Evolutionary conservation across 2,113 vertebrate species (phyloP).

Genomic region (Natator depressus): DNA sequence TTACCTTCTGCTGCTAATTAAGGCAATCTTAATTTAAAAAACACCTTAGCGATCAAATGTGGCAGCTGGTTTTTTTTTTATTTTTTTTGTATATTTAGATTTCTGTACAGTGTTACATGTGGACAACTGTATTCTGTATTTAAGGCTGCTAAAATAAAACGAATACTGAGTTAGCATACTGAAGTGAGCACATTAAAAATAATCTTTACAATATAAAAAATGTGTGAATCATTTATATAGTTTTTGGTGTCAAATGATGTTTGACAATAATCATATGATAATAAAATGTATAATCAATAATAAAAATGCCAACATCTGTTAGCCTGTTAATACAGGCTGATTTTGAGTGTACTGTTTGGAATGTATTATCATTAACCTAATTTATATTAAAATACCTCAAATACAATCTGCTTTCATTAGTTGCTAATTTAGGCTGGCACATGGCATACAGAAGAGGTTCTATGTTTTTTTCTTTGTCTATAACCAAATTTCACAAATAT

Average conservation of each 20-base stretch:
- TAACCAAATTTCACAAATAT: slow-evolving; percentile 66
- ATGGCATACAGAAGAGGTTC: slow-evolving; percentile 62
- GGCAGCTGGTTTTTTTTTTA: not conserved
- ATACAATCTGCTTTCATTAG: slow-evolving; percentile 85
- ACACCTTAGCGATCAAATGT: slow-evolving; percentile 34
- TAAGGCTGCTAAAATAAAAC: slow-evolving; percentile 57
- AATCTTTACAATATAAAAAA: slow-evolving; percentile 64
- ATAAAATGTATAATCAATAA: slow-evolving; percentile 89
- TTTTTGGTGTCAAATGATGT: slow-evolving; percentile 80
- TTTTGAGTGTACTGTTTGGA: slow-evolving; percentile 79
- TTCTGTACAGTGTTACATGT: not conserved
- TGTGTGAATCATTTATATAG: slow-evolving; percentile 73
- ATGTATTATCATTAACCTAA: slow-evolving; percentile 83
- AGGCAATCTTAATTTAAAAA: slow-evolving; percentile 42
- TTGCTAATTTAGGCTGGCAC: slow-evolving; percentile 74
- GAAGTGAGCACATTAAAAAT: slow-evolving; percentile 68
- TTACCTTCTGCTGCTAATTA: slow-evolving; percentile 61
- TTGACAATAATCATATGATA: slow-evolving; percentile 87
- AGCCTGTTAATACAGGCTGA: slow-evolving; percentile 80
- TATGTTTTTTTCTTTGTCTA: slow-evolving; percentile 49
- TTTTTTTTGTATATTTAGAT: slow-evolving; percentile 31
- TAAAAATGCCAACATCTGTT: slow-evolving; percentile 89
- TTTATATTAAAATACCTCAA: slow-evolving; percentile 86
- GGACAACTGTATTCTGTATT: slow-evolving; percentile 37
- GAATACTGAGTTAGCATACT: slow-evolving; percentile 56